A percentile compares a stretch with the other conserved stretches of the same genome.
Evolutionary conservation across 2,888 invertebrate species (phyloP).

Genomic region (Rotaria macrura): DNA sequence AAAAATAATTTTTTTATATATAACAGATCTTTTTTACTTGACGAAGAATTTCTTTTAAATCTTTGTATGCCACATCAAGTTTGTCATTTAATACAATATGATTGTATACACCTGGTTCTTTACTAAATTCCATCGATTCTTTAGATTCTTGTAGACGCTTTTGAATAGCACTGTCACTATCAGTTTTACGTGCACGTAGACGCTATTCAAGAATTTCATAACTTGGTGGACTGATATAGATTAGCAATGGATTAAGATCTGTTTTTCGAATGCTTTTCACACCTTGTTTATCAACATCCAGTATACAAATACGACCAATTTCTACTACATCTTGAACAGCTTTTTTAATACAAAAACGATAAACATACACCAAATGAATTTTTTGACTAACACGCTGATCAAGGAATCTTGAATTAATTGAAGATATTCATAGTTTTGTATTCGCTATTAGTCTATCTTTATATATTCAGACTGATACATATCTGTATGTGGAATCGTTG

Average conservation of each 20-base stretch:
- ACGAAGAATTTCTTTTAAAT: constrained; percentile 36
- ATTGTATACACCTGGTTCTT: constrained; percentile 41
- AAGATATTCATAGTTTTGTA: no score
- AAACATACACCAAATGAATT: no score
- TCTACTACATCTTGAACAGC: constrained; percentile 70
- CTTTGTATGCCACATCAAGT: constrained; percentile 42
- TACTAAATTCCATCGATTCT: constrained; percentile 72
- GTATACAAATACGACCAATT: constrained; percentile 73
- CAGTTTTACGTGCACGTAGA: constrained; percentile 67
- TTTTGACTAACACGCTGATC: no score
- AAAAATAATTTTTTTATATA: not conserved
- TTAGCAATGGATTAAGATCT: constrained; percentile 68
- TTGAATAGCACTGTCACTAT: constrained; percentile 71
- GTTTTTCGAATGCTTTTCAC: constrained; percentile 73
- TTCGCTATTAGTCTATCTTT: no score
- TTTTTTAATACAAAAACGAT: constrained; percentile 59
- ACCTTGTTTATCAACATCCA: constrained; percentile 89
- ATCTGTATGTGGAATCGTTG: no score
- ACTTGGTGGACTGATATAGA: constrained; percentile 86
- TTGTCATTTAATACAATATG: constrained; percentile 46
- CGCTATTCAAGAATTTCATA: constrained; percentile 59
- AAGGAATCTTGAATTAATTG: no score
- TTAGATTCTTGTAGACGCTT: constrained; percentile 67
- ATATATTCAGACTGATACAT: no score
- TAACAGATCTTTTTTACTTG: not conserved